Evolutionary conservation across 2,113 vertebrate species (phyloP).

Genomic region (Probosciger aterrimus): DNA sequence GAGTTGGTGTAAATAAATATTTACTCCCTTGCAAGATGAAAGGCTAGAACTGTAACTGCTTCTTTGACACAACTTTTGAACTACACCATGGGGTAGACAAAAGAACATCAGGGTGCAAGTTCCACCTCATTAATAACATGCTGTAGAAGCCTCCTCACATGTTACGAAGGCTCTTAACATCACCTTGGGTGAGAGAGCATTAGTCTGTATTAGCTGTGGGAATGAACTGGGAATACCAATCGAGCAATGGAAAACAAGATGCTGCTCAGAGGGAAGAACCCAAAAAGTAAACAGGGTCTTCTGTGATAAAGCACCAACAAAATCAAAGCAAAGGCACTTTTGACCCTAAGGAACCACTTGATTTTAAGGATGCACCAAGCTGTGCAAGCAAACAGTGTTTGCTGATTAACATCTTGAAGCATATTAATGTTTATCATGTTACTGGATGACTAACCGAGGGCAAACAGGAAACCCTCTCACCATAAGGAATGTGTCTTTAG

Average conservation of each 20-base stretch:
- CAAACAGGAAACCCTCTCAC: not conserved
- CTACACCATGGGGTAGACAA: not conserved
- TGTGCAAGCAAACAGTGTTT: not conserved
- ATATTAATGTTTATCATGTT: not conserved
- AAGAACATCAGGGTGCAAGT: not conserved
- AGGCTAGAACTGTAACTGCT: not conserved
- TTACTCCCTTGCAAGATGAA: not conserved
- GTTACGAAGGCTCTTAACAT: not conserved
- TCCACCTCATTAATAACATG: not conserved
- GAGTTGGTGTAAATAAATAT: not conserved
- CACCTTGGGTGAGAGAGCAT: not conserved
- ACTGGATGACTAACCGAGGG: not conserved
- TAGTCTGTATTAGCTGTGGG: not conserved
- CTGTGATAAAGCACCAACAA: not conserved
- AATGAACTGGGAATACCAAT: not conserved
- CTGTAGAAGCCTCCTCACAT: not conserved
- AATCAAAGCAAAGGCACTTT: not conserved
- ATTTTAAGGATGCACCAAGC: not conserved
- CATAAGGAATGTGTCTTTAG: not conserved
- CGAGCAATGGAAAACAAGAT: not conserved
- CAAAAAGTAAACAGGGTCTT: not conserved
- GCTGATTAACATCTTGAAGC: not conserved
- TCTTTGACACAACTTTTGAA: not conserved
- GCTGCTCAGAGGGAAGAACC: not conserved
- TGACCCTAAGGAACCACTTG: not conserved